Percentiles rank a stretch among this genome's conserved stretches.
phyloP scores from a whole-genome alignment of 2,113 vertebrate genomes.

The Halichoerus grypus region DNA sequence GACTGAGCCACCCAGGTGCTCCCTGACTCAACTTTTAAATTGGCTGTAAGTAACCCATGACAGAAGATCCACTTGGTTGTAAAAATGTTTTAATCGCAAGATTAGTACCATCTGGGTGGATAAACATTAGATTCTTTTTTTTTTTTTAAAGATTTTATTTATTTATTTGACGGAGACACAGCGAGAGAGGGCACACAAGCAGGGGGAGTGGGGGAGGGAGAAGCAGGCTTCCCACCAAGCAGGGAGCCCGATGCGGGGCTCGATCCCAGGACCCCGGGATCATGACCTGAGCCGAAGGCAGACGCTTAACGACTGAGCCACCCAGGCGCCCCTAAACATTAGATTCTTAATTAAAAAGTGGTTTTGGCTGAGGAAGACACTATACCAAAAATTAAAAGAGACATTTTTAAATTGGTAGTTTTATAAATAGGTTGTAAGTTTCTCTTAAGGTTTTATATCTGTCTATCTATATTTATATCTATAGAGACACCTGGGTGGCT shows the following conservation, averaged over 20 bases:
- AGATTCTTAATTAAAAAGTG: not conserved
- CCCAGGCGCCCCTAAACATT: not conserved
- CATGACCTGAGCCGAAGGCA: too few species aligned
- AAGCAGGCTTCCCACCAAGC: too few species aligned
- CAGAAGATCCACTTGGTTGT: not conserved
- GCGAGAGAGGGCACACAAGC: too few species aligned
- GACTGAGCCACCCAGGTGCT: too few species aligned
- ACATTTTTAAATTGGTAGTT: not conserved
- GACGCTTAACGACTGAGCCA: too few species aligned
- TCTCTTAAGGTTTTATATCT: not conserved
- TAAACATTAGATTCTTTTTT: not conserved
- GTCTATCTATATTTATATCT: not conserved
- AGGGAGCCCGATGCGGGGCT: too few species aligned
- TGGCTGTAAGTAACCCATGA: not conserved
- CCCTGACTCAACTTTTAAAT: not conserved
- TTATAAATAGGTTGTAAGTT: not conserved
- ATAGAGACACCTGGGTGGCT: not conserved
- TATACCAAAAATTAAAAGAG: not conserved
- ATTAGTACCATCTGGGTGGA: not conserved
- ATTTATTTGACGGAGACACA: too few species aligned
- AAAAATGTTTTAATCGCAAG: not conserved
- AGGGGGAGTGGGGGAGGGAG: too few species aligned
- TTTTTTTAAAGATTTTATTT: too few species aligned
- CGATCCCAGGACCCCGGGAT: too few species aligned
- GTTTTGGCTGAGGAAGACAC: not conserved